Conservation (phyloP, 2,797 vertebrate genomes). For the Sebastes nivosus region DNA sequence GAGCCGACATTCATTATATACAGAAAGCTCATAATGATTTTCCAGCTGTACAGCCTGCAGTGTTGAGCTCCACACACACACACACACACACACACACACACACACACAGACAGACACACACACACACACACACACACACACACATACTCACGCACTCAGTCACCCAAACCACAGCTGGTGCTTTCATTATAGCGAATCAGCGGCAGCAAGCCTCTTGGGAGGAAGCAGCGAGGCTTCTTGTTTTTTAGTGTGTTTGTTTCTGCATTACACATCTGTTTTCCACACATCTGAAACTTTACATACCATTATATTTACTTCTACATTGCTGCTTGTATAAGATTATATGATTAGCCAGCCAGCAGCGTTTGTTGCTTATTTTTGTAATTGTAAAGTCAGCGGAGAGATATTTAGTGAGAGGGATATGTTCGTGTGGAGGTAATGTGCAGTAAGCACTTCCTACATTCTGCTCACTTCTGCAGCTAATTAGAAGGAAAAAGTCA, state of each 20-base stretch:
- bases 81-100: not conserved
- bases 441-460: not conserved
- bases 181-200: too few species aligned
- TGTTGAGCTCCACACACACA: slow-evolving; percentile 35
- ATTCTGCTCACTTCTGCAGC: not conserved
- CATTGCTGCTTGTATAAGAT: not conserved
- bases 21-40: slow-evolving; percentile 54
- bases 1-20: slow-evolving; percentile 39
- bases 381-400: not conserved
- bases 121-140: not conserved
- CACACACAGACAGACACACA: not conserved
- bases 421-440: not conserved
- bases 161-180: too few species aligned
- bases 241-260: not conserved
- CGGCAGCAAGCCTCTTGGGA: too few species aligned
- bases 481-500: slow-evolving; percentile 13
- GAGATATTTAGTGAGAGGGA: not conserved
- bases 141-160: not conserved
- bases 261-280: not conserved
- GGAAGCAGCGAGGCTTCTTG: too few species aligned
- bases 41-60: slow-evolving; percentile 58
- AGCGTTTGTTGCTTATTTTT: not conserved
- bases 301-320: not conserved
- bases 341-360: not conserved
- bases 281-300: not conserved